These are phyloP conservation scores for Podabrus alpinus DNA, from an alignment of 2,888 invertebrate species.

Conservation along the genomic window DNA sequence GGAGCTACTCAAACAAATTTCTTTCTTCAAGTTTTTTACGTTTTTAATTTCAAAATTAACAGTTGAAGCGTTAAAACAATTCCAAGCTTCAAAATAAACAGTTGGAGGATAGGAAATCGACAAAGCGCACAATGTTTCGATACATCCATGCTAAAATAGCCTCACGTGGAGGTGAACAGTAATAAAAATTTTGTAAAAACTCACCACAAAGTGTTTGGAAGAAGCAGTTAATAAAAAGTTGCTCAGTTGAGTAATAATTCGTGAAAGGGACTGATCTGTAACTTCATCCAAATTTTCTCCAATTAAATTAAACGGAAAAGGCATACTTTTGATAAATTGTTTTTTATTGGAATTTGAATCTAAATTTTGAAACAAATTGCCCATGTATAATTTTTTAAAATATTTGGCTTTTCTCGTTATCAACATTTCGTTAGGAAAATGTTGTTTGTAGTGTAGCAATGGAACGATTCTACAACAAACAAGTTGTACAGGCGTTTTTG, in stretches of 20 bases:
- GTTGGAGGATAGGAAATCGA: constrained; percentile 71
- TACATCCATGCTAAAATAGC: constrained; percentile 63
- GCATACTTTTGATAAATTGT: constrained; percentile 58
- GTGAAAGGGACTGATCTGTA: constrained; percentile 61
- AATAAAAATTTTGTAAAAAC: constrained; percentile 41
- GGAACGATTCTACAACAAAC: constrained; percentile 56
- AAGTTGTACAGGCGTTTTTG: background rate
- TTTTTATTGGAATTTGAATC: constrained; percentile 49
- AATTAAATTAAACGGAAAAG: constrained; percentile 57
- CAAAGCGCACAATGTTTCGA: constrained; percentile 69
- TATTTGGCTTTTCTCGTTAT: constrained; percentile 59
- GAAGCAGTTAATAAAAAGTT: constrained; percentile 63
- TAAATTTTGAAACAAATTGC: constrained; percentile 36
- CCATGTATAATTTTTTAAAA: constrained; percentile 51
- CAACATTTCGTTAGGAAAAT: constrained; percentile 59
- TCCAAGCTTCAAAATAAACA: constrained; percentile 70
- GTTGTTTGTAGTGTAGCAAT: constrained; percentile 53
- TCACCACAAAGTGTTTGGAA: constrained; percentile 71
- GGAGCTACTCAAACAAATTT: constrained; percentile 34
- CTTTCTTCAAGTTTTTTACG: constrained; percentile 18
- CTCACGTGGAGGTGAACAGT: constrained; percentile 29
- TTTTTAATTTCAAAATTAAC: constrained; percentile 7
- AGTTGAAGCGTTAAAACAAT: constrained; percentile 50
- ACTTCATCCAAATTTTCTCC: constrained; percentile 40
- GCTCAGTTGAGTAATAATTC: constrained; percentile 59